These are phyloP conservation scores for Anarsia innoxiella DNA, from an alignment of 2,888 invertebrate genomes.

Conservation along the genomic window DNA sequence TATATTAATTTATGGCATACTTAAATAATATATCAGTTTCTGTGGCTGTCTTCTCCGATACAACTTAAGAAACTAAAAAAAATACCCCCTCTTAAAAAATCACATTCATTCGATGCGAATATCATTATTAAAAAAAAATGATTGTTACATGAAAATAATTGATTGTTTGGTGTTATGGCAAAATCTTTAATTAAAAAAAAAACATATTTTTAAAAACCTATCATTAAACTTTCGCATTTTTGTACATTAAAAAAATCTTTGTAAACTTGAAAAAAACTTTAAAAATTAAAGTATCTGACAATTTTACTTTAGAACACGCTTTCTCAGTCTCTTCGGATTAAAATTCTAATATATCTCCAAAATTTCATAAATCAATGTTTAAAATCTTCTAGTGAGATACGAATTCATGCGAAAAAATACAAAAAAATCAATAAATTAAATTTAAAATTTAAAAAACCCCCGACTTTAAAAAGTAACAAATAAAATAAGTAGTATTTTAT, in stretches of 20 bases:
- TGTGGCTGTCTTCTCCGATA: slow-evolving; percentile 41
- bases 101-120: slow-evolving; percentile 5
- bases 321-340: slow-evolving; percentile 70
- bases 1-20: slow-evolving; percentile 53
- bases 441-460: no score
- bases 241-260: no score
- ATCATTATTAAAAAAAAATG: no score
- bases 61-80: slow-evolving; percentile 16
- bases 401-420: neutral
- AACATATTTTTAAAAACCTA: no score
- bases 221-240: no score
- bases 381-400: neutral
- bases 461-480: no score
- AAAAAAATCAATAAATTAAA: neutral
- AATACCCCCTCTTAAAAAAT: neutral
- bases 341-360: slow-evolving; percentile 49
- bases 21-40: no score
- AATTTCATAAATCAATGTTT: slow-evolving; percentile 19
- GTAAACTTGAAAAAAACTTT: no score
- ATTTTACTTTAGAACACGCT: slow-evolving; percentile 64
- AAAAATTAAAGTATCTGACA: slow-evolving; percentile 20
- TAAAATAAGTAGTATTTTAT: no score
- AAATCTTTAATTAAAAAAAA: no score
- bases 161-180: no score
- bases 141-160: no score